phyloP scores from a whole-genome alignment of 2,113 vertebrate species.

The Charina bottae region DNA sequence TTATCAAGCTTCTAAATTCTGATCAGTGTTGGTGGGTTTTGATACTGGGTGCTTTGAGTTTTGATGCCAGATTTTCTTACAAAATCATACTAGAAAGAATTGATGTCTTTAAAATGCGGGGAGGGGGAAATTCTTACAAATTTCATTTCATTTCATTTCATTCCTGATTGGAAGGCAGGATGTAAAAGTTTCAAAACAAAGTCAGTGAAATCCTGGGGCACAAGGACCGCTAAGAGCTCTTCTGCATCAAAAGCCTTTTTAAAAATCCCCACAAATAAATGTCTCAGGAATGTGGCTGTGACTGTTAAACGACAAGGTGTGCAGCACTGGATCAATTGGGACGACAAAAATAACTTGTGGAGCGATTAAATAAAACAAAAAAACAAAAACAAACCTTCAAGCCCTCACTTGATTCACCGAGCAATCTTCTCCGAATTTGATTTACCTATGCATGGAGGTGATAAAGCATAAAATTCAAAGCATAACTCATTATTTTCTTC shows the following conservation, averaged over 20 bases:
- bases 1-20: no score
- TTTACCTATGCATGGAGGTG: constrained; percentile 24
- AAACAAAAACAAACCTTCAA: not conserved
- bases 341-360: constrained; percentile 21
- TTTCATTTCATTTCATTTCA: not conserved
- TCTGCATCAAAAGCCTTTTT: not conserved
- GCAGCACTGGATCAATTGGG: not conserved
- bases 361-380: not conserved
- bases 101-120: not conserved
- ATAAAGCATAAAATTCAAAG: constrained; percentile 32
- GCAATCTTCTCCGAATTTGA: constrained; percentile 40
- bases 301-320: constrained; percentile 5
- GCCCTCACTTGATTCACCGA: constrained; percentile 27
- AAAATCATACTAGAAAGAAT: not conserved
- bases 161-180: not conserved
- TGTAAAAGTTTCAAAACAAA: not conserved
- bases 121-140: not conserved
- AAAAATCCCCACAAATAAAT: not conserved
- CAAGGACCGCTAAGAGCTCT: not conserved
- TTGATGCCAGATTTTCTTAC: not conserved
- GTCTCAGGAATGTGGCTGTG: not conserved
- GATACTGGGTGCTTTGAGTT: not conserved
- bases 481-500: not conserved
- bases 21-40: no score
- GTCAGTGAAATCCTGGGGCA: not conserved